Conservation (phyloP, 2,113 vertebrate genomes). For the Psephotus haematonotus region DNA sequence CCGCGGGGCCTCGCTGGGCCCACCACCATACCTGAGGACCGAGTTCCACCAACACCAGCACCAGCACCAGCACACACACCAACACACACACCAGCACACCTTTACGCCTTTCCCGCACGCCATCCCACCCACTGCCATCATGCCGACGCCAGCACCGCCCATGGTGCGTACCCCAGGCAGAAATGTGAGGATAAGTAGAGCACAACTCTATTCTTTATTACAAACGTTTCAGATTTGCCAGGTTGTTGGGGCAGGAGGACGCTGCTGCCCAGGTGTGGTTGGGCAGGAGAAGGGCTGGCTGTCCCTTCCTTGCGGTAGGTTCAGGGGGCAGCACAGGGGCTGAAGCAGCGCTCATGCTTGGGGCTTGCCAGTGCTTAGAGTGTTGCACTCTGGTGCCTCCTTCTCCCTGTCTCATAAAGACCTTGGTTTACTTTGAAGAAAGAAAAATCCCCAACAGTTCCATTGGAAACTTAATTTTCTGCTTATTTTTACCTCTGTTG, state of each 20-base stretch:
- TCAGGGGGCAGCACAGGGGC: background rate
- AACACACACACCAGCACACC: conserved; percentile 99
- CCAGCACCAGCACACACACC: conserved; percentile 93
- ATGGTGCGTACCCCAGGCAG: conserved; percentile 99
- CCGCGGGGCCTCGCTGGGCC: conserved; percentile 93
- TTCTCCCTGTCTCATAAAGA: background rate
- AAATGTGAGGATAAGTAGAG: conserved; percentile 98
- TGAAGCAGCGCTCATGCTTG: background rate
- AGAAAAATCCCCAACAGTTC: background rate
- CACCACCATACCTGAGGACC: conserved; percentile 95
- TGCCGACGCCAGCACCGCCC: conserved; percentile 98
- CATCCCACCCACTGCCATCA: conserved; percentile 89
- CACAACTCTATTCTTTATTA: conserved; percentile 72
- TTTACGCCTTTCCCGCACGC: conserved; percentile 98
- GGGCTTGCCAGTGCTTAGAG: background rate
- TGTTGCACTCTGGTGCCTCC: background rate
- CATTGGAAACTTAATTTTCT: background rate
- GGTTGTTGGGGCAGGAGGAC: background rate
- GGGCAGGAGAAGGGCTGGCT: background rate
- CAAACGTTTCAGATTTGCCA: background rate
- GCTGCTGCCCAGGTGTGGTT: background rate
- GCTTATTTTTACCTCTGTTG: background rate
- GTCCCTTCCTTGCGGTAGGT: background rate
- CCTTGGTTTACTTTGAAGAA: background rate
- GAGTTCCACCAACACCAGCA: conserved; percentile 99